These are phyloP conservation scores for Syngnathus rostellatus DNA, from an alignment of 2,797 vertebrate species.

Conservation along the genomic window DNA sequence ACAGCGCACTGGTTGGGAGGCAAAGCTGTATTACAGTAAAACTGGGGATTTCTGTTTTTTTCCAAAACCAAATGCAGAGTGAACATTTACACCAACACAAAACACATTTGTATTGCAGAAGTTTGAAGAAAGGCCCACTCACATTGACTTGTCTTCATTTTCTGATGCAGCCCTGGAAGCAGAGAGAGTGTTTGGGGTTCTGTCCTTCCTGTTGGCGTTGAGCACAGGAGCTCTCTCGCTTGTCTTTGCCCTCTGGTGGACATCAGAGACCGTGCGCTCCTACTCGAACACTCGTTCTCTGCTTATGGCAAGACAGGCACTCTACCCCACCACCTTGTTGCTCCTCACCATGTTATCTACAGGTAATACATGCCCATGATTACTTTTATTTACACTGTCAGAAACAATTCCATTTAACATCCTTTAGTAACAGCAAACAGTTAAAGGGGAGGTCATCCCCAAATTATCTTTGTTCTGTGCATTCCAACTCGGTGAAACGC, in stretches of 20 bases:
- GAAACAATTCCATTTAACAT: too few species aligned
- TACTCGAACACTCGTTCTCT: slow-evolving; percentile 72
- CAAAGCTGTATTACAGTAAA: background rate
- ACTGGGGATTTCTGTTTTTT: background rate
- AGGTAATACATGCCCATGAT: slow-evolving; percentile 48
- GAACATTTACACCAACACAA: background rate
- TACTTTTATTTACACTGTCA: background rate
- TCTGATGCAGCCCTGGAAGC: slow-evolving; percentile 52
- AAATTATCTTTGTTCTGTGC: too few species aligned
- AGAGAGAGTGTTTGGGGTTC: slow-evolving; percentile 61
- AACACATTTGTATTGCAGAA: background rate
- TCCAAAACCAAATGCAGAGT: background rate
- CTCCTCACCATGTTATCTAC: slow-evolving; percentile 65
- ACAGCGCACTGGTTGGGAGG: background rate
- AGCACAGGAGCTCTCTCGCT: slow-evolving; percentile 65
- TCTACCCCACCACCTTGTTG: slow-evolving; percentile 70
- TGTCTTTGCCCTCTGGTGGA: slow-evolving; percentile 74
- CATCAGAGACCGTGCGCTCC: slow-evolving; percentile 61
- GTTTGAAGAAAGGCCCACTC: background rate
- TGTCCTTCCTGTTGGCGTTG: slow-evolving; percentile 69
- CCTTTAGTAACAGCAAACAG: too few species aligned
- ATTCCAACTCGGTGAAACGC: too few species aligned
- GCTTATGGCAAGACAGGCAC: slow-evolving; percentile 64
- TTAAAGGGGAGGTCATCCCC: too few species aligned
- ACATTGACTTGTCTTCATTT: background rate